Percentiles rank a stretch among this genome's conserved stretches.
Conservation (phyloP, 2,888 invertebrate species). For the Arge pagana region DNA sequence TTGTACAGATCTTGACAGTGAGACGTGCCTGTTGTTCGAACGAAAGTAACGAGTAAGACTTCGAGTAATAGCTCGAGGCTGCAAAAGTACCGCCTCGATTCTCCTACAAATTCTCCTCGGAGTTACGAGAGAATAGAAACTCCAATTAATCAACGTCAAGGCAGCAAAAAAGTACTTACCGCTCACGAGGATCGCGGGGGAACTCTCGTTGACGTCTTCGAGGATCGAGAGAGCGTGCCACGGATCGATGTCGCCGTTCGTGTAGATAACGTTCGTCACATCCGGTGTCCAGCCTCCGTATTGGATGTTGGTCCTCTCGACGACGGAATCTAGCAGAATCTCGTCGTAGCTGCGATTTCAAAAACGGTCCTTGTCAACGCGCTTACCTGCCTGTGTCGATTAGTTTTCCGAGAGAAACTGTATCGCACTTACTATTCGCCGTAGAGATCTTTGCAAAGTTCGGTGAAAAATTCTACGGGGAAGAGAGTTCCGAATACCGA, state of each 20-base stretch:
- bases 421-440: conserved; percentile 52
- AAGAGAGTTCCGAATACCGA: conserved; percentile 68
- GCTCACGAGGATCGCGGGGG: conserved; percentile 47
- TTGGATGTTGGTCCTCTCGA: conserved; percentile 58
- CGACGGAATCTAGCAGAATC: conserved; percentile 50
- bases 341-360: conserved; percentile 36
- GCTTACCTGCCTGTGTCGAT: no score
- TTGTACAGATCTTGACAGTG: conserved; percentile 41
- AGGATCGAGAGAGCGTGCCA: conserved; percentile 63
- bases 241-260: conserved; percentile 66
- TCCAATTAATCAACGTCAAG: no score
- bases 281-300: conserved; percentile 62
- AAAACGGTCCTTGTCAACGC: no score
- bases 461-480: conserved; percentile 60
- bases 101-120: no score
- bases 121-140: no score
- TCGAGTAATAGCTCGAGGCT: background rate
- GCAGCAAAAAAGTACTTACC: conserved; percentile 34
- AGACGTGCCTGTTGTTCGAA: conserved; percentile 36
- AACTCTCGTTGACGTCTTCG: conserved; percentile 49
- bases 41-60: background rate
- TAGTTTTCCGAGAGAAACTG: no score
- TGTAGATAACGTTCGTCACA: conserved; percentile 63
- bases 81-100: no score
- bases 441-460: conserved; percentile 57